A percentile compares a stretch with the other conserved stretches of the same genome.
Conservation (phyloP, 2,113 vertebrate genomes). For the Plecotus auritus region DNA sequence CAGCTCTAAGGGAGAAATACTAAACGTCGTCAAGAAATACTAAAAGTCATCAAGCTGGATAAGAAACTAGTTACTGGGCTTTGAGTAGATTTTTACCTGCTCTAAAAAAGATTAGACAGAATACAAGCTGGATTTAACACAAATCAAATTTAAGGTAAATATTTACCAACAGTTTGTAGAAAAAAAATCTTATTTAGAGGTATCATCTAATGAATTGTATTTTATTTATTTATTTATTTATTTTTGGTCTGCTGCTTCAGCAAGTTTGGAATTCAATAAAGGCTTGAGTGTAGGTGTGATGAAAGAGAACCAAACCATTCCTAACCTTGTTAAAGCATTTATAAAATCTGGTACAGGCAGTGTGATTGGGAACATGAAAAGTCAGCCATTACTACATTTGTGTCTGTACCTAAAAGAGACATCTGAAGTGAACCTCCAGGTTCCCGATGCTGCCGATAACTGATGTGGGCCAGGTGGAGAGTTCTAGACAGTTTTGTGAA, state of each 20-base stretch:
- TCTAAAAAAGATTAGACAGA: constrained; percentile 33
- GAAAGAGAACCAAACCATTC: not conserved
- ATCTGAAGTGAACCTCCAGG: not conserved
- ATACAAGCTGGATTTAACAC: constrained; percentile 18
- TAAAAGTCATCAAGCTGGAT: constrained; percentile 49
- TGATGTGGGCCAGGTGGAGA: not conserved
- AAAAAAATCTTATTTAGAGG: not conserved
- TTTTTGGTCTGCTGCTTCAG: not conserved
- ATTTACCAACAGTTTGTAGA: constrained; percentile 11
- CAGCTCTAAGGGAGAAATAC: constrained; percentile 34
- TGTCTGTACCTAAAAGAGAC: not conserved
- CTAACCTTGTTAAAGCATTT: not conserved
- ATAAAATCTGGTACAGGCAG: not conserved
- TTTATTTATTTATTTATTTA: not conserved
- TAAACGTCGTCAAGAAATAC: constrained; percentile 48
- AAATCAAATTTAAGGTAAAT: constrained; percentile 46
- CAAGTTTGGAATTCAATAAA: constrained; percentile 33
- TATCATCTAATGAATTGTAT: not conserved
- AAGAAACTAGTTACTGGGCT: constrained; percentile 40
- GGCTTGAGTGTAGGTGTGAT: not conserved
- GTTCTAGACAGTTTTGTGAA: constrained; percentile 25
- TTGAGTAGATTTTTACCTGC: not conserved
- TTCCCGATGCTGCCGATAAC: not conserved
- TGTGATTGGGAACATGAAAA: not conserved
- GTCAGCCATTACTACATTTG: not conserved